Percentiles rank a stretch among this genome's conserved stretches.
Conservation (phyloP, 2,888 invertebrate genomes). For the Ichneumoninae sp. region DNA sequence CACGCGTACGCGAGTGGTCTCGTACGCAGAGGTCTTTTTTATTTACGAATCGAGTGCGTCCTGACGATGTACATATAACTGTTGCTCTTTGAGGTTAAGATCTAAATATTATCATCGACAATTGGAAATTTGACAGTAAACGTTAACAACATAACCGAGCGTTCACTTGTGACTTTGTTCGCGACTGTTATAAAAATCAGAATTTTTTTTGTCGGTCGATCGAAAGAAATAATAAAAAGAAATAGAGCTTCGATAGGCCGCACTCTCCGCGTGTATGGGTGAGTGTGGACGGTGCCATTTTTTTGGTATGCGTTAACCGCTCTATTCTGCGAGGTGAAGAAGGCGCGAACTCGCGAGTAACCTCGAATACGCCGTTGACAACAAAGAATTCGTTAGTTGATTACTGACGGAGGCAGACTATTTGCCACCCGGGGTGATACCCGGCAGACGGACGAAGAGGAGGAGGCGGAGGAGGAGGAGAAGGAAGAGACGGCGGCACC, state of each 20-base stretch:
- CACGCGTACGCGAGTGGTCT: background rate
- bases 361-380: slow-evolving; percentile 51
- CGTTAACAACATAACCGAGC: background rate
- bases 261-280: slow-evolving; percentile 4
- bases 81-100: slow-evolving; percentile 17
- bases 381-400: background rate
- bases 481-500: background rate
- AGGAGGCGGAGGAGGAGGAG: background rate
- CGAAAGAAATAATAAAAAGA: background rate
- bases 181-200: background rate
- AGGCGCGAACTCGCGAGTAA: slow-evolving; percentile 55
- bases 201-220: background rate
- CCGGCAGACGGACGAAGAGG: background rate
- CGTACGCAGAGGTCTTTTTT: background rate
- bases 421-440: slow-evolving; percentile 17
- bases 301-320: slow-evolving; percentile 58
- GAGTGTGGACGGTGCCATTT: slow-evolving; percentile 72
- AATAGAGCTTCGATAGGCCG: background rate
- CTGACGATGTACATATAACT: background rate
- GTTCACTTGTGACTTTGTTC: background rate
- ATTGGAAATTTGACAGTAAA: slow-evolving; percentile 2
- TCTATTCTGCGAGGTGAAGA: slow-evolving; percentile 10
- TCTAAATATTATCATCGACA: background rate
- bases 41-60: background rate
- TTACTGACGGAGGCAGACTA: slow-evolving; percentile 4